Percentiles rank a stretch among this genome's conserved stretches.
Evolutionary conservation across 2,113 vertebrate genomes (phyloP).

Genomic region (Amphilophus citrinellus): DNA sequence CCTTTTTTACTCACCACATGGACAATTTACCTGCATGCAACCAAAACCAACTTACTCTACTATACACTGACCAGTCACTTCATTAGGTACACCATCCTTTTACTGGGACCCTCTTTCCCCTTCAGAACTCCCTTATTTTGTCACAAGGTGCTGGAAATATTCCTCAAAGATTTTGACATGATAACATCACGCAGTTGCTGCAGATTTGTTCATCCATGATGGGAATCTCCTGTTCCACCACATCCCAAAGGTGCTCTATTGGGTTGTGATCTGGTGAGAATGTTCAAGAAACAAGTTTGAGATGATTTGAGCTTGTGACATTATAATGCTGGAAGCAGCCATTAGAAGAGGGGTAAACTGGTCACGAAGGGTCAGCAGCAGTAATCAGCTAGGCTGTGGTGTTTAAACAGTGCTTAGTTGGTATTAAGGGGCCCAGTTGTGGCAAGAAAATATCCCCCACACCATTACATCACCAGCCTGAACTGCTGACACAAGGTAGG

Average conservation of each 20-base stretch:
- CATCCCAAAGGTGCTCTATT: background rate
- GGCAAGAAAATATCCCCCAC: background rate
- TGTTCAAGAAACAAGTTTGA: background rate
- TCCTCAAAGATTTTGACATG: no score
- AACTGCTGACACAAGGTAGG: background rate
- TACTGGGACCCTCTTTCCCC: background rate
- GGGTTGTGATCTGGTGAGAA: background rate
- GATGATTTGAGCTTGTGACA: background rate
- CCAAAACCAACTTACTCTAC: background rate
- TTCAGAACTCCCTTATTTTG: background rate
- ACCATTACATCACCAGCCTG: background rate
- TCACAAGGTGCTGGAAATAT: no score
- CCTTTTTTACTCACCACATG: background rate
- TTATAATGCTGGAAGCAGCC: background rate
- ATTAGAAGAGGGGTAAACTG: background rate
- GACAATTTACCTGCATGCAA: background rate
- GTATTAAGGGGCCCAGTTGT: background rate
- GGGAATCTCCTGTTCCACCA: background rate
- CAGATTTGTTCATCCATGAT: no score
- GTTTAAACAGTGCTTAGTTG: background rate
- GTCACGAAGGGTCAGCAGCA: background rate
- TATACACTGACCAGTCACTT: background rate
- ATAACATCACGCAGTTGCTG: no score
- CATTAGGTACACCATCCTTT: background rate
- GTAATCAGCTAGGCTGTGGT: background rate